Percentiles rank a stretch among this genome's conserved stretches.
These are phyloP conservation scores for Hemiprocne comata DNA, from an alignment of 2,113 vertebrate genomes.

Conservation along the genomic window DNA sequence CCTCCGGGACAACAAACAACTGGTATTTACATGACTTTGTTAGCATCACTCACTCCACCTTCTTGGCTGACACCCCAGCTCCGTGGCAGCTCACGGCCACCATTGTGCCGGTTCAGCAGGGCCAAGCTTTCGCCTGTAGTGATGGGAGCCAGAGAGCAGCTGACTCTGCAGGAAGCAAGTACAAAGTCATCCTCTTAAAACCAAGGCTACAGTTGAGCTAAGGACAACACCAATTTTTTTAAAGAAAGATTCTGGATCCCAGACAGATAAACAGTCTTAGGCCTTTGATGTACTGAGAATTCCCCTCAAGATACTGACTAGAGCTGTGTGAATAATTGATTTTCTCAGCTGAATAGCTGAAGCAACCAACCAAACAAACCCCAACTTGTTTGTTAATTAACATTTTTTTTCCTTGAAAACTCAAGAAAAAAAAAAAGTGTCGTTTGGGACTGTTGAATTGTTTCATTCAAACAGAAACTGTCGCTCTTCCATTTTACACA, in stretches of 20 bases:
- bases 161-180: neutral
- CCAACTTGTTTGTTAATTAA: conserved; percentile 60
- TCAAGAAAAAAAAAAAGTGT: neutral
- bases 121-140: neutral
- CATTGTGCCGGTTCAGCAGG: rapidly evolving
- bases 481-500: neutral
- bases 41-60: neutral
- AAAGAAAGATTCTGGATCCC: conserved; percentile 42
- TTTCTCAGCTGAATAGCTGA: conserved; percentile 60
- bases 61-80: neutral
- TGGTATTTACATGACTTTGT: neutral
- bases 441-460: neutral
- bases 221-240: conserved; percentile 21
- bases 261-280: conserved; percentile 49
- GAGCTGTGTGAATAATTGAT: conserved; percentile 65
- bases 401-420: neutral
- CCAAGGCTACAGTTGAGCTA: conserved; percentile 11
- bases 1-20: neutral
- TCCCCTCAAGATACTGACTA: conserved; percentile 60
- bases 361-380: conserved; percentile 57
- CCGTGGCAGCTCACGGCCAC: rapidly evolving
- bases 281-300: conserved; percentile 64
- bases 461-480: neutral
- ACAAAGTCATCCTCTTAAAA: conserved; percentile 7
- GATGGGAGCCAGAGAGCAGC: neutral